These are phyloP conservation scores for Vicugna pacos DNA, from an alignment of 2,113 vertebrate genomes.

Conservation along the genomic window DNA sequence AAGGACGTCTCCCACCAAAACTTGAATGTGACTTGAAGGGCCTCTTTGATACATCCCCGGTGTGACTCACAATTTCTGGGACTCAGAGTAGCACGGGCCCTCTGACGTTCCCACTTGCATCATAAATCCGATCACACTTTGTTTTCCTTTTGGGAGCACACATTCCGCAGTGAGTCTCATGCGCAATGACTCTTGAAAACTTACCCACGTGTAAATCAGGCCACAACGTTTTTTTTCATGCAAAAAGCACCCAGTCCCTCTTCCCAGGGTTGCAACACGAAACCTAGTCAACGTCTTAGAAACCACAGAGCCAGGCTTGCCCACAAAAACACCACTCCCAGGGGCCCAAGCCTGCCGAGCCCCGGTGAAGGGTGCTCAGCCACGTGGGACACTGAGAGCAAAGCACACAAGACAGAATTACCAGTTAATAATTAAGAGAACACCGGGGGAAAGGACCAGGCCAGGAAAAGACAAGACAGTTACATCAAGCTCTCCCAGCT, in stretches of 20 bases:
- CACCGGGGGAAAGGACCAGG: neutral
- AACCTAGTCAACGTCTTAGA: slow-evolving; percentile 63
- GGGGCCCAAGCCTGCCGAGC: neutral
- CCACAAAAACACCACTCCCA: slow-evolving; percentile 32
- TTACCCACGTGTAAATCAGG: slow-evolving; percentile 8
- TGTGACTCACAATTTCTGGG: neutral
- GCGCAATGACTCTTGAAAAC: slow-evolving; percentile 34
- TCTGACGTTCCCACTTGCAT: neutral
- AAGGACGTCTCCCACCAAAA: neutral
- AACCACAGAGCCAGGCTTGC: slow-evolving; percentile 63
- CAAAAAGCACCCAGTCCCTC: slow-evolving; percentile 37
- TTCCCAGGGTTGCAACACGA: slow-evolving; percentile 58
- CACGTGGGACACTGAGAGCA: neutral
- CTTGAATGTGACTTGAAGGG: neutral
- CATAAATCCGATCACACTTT: neutral
- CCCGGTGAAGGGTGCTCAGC: neutral
- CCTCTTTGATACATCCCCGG: neutral
- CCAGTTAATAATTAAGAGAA: neutral
- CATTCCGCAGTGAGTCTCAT: neutral
- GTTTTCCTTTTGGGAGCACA: neutral
- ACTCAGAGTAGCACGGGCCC: neutral
- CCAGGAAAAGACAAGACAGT: neutral
- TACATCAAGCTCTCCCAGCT: neutral
- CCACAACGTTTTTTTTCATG: neutral
- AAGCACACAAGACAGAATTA: neutral